Base-by-base conservation (phyloP, 2,113 vertebrate species). In the Podocnemis expansa region DNA sequence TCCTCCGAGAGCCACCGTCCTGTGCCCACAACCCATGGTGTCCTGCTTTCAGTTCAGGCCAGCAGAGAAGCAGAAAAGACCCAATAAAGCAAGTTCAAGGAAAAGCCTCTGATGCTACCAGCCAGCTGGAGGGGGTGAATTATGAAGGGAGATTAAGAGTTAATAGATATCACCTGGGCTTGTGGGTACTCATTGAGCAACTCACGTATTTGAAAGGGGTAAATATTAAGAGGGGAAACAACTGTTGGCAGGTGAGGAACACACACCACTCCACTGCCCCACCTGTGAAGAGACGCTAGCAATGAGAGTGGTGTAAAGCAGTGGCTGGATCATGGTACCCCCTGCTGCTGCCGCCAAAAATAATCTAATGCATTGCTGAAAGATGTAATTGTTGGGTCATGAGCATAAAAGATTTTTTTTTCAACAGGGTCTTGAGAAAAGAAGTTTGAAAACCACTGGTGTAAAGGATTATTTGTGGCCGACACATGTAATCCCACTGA, bases 11-110 rank as follows among this genome's bases (percentile, higher is more conserved):
- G 14, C 51, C 16, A 52, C 25, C 10, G 24, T 8, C 56, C 56
- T 27, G 56, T 58, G 25, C 56, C 25, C 9, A 19, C 4, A 5
- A 17, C 17, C 9, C n/a, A 19, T 21, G 8, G 63, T 19, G n/a
- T 8, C 4, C 17, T 38, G 63, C 63, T 2, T 16, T n/a, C 34
- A 67, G 34, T 16, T 19, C 63, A 34, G 17, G 17, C 10, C 19
- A 67, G 34, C 34, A 17, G 9, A n/a, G n/a, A 5, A 34, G 7
- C 63, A n/a, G 17, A n/a, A 67, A 67, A 34, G 63, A 67, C 17
- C 34, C 6, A 19, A 19, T 3, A 5, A 63, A 29, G 2, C 13
- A 11, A 63, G 58, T 6, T 16, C 13, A 13, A 13, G 1, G 6
- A 63, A 67, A 34, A 67, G 63, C 19, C 63, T 5, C 17, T 22